phyloP scores from a whole-genome alignment of 2,797 vertebrate species.

The Octomys mimax region DNA sequence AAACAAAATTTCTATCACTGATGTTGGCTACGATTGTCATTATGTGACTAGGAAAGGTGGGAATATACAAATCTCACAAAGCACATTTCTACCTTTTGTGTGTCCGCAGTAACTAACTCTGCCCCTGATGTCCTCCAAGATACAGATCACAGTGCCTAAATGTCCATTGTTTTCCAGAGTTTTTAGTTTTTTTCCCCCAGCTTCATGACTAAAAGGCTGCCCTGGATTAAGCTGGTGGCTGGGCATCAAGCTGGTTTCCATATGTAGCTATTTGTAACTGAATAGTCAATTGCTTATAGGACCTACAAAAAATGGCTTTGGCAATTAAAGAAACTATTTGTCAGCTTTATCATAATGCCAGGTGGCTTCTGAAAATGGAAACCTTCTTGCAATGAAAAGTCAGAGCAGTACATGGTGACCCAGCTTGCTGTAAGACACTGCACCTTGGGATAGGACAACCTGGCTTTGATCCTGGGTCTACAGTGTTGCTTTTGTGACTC shows the following conservation, averaged over 20 bases:
- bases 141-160: background rate
- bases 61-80: background rate
- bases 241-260: background rate
- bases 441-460: background rate
- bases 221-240: background rate
- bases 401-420: background rate
- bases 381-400: background rate
- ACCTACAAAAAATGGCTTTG: conserved; percentile 29
- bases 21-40: background rate
- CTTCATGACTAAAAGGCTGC: conserved; percentile 2
- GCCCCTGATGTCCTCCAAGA: background rate
- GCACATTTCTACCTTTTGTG: background rate
- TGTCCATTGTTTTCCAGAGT: background rate
- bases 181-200: background rate
- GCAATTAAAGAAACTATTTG: background rate
- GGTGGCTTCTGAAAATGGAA: conserved; percentile 30
- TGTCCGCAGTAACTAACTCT: background rate
- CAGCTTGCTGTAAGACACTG: background rate
- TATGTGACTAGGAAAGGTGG: background rate
- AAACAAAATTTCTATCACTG: background rate
- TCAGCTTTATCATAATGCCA: conserved; percentile 1
- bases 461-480: background rate
- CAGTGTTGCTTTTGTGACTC: background rate
- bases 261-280: conserved; percentile 11
- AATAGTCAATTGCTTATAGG: background rate